These are phyloP conservation scores for Galago senegalensis DNA, from an alignment of 2,797 vertebrate genomes.

Conservation along the genomic window DNA sequence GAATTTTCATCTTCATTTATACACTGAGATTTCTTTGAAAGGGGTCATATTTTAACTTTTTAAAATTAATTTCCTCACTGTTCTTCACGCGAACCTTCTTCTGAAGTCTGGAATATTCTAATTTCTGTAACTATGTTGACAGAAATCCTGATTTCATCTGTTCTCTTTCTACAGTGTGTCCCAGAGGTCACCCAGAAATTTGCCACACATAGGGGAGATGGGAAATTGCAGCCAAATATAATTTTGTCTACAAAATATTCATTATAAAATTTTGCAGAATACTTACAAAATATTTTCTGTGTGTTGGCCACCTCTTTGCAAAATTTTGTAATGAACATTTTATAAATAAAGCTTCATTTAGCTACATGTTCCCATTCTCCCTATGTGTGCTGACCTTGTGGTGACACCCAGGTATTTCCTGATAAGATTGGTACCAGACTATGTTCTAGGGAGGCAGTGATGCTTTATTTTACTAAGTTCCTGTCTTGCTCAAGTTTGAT, in stretches of 20 bases:
- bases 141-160: neutral
- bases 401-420: neutral
- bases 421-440: too few relatives aligned
- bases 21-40: neutral
- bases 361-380: too few relatives aligned
- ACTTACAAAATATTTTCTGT: too few relatives aligned
- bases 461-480: neutral
- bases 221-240: too few relatives aligned
- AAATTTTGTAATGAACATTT: too few relatives aligned
- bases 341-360: too few relatives aligned
- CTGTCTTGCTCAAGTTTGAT: neutral
- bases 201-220: too few relatives aligned
- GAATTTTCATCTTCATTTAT: neutral
- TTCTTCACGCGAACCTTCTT: rapidly evolving
- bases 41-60: neutral
- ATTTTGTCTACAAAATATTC: too few relatives aligned
- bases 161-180: neutral
- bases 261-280: too few relatives aligned
- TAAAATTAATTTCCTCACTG: neutral
- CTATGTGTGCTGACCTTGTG: too few relatives aligned
- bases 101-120: neutral
- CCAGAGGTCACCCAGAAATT: too few relatives aligned
- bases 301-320: too few relatives aligned
- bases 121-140: neutral
- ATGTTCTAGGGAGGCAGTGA: neutral